Conservation (phyloP, 2,888 invertebrate species). For the Ectropis crepuscularia region DNA sequence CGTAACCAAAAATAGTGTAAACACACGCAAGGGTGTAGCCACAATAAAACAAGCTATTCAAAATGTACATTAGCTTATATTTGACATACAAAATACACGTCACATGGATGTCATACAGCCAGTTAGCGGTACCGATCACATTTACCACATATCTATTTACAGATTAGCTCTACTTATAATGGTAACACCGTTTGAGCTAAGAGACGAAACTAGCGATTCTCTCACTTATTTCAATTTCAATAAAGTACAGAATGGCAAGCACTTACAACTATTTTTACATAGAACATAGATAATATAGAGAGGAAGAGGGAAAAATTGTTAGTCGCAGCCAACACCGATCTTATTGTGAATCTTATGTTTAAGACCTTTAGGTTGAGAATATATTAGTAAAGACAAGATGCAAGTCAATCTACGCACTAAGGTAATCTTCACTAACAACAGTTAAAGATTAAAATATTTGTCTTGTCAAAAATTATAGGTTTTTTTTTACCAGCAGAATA, state of each 20-base stretch:
- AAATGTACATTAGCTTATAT: constrained; percentile 81
- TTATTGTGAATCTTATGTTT: constrained; percentile 35
- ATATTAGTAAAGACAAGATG: constrained; percentile 36
- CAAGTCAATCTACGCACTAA: constrained; percentile 8
- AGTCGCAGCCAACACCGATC: constrained; percentile 54
- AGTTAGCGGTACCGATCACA: constrained; percentile 44
- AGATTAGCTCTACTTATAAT: constrained; percentile 32
- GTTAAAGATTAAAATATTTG: neutral
- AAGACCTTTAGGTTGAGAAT: constrained; percentile 35
- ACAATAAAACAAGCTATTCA: constrained; percentile 71
- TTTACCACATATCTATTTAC: constrained; percentile 56
- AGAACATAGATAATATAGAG: constrained; percentile 35
- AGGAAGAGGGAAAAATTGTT: constrained; percentile 39
- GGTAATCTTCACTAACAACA: neutral
- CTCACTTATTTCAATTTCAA: constrained; percentile 27
- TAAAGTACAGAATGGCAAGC: constrained; percentile 36
- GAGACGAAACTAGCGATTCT: constrained; percentile 32
- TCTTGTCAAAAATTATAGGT: no score
- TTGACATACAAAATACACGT: constrained; percentile 80
- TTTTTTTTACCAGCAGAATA: neutral
- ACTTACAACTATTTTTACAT: constrained; percentile 36
- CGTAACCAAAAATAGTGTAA: constrained; percentile 8
- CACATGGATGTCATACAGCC: constrained; percentile 53
- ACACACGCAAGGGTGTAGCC: constrained; percentile 21
- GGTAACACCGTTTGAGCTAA: constrained; percentile 32